Evolutionary conservation across 2,797 vertebrate species (phyloP).

Genomic region (Varecia variegata): DNA sequence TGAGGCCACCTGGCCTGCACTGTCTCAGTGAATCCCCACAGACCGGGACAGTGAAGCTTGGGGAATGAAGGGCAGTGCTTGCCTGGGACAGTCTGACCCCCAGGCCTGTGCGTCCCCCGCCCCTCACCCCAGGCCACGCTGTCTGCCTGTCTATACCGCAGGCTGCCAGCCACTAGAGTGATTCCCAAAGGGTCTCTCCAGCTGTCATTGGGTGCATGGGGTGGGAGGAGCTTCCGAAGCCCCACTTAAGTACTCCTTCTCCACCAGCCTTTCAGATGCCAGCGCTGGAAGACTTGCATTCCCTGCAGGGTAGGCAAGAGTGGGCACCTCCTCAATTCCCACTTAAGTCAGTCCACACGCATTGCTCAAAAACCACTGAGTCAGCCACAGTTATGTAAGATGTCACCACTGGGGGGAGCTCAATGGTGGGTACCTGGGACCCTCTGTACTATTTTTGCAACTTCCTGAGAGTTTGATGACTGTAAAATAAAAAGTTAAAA

Average conservation of each 20-base stretch:
- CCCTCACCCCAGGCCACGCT: not conserved
- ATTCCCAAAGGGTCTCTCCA: not conserved
- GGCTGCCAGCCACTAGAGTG: too few species aligned
- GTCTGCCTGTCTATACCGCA: not conserved
- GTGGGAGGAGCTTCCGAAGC: not conserved
- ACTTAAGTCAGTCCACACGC: not conserved
- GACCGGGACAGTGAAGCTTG: not conserved
- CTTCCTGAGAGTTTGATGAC: too few species aligned
- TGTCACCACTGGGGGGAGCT: rapidly evolving
- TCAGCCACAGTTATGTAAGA: not conserved
- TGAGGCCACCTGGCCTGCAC: rapidly evolving
- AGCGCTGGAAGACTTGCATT: rapidly evolving
- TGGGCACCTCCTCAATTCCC: rapidly evolving
- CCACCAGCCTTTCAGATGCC: not conserved
- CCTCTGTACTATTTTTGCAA: not conserved
- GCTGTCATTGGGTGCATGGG: rapidly evolving
- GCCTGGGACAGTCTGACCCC: not conserved
- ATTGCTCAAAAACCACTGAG: not conserved
- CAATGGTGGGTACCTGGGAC: rapidly evolving
- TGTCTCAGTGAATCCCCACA: rapidly evolving
- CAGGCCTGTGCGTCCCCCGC: not conserved
- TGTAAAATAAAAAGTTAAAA: not conserved
- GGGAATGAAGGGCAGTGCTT: not conserved
- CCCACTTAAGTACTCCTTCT: rapidly evolving
- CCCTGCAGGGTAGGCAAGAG: not conserved